Base-by-base conservation (phyloP, 2,888 invertebrate species). In the Cynaeus angustus region DNA sequence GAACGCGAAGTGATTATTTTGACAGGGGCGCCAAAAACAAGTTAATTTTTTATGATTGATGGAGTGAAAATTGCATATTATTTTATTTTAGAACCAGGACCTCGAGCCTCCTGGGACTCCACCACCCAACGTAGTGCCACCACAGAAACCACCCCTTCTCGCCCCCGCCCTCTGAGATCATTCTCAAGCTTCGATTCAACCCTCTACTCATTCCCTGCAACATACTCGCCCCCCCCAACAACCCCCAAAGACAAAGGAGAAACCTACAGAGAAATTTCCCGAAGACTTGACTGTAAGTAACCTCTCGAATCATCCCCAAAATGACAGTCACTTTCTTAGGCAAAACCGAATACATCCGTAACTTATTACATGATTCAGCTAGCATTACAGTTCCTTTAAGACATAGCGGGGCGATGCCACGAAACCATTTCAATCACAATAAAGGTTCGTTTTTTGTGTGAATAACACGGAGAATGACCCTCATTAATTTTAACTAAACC, bases 71-170 rank as follows among this genome's bases (percentile, higher is more conserved):
- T 21, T 21, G 21, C n/a, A n/a, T n/a, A n/a, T n/a, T n/a, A 21
- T 4, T 21, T 21, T 21, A 3, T 46, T 2, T 9, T 10, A 88
- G 88, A 88, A 77, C 87, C 88, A 8, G 85, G 86, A 2, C 88
- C 87, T 0, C 82, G 83, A 76, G 82, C 86, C 1, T 86, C 84
- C 1, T 86, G 86, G 86, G 83, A 85, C 62, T 82, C 81, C 0
- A 71, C 75, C 14, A 79, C 81, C 0, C 77, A 80, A 69, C 74
- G 80, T 56, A 50, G 10, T n/a, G 7, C 46, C 21, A 21, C 28
- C 48, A 71, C 65, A 56, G 61, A 64, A 9, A 56, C 4, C 21
- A 21, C 48, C 14, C 55, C 70, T 43, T 26, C 30, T 6, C 71
- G 38, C 38, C 72, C 16, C 58, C 71, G 80, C 26, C 78, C 77